phyloP scores from a whole-genome alignment of 2,797 vertebrate genomes.

The Oreochromis mossambicus region DNA sequence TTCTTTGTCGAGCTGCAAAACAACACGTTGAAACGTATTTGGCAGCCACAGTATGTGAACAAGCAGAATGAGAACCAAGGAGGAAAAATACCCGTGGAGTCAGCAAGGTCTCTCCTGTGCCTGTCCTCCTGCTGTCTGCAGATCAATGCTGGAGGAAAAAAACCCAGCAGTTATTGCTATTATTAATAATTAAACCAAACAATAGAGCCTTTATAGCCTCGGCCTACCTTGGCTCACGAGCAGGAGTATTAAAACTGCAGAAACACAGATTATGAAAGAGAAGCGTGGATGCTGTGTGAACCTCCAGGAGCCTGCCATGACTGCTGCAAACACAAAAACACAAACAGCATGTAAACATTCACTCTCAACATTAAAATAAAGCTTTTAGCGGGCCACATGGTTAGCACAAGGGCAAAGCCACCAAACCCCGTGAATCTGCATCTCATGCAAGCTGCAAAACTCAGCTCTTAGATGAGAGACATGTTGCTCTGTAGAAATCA shows the following conservation, averaged over 20 bases:
- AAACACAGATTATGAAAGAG: constrained; percentile 14
- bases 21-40: not conserved
- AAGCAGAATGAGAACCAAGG: not conserved
- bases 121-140: constrained; percentile 5
- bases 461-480: rapidly evolving
- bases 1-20: not conserved
- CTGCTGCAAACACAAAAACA: not conserved
- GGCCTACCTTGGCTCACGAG: constrained; percentile 59
- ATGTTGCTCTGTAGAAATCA: not conserved
- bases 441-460: rapidly evolving
- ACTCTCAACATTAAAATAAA: not conserved
- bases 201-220: rapidly evolving
- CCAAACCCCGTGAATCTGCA: rapidly evolving
- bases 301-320: constrained; percentile 48
- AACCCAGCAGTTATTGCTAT: not conserved
- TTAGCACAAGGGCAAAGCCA: rapidly evolving
- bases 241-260: constrained; percentile 34
- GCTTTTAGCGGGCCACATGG: rapidly evolving
- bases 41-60: not conserved
- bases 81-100: constrained; percentile 54
- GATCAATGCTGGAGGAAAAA: constrained; percentile 21
- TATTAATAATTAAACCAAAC: not conserved
- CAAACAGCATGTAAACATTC: not conserved
- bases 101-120: constrained; percentile 38
- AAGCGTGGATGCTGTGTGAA: constrained; percentile 8